A percentile compares a stretch with the other conserved stretches of the same genome.
Conservation (phyloP, 1,140 invertebrate genomes). For the Drosophila kohkoa region DNA sequence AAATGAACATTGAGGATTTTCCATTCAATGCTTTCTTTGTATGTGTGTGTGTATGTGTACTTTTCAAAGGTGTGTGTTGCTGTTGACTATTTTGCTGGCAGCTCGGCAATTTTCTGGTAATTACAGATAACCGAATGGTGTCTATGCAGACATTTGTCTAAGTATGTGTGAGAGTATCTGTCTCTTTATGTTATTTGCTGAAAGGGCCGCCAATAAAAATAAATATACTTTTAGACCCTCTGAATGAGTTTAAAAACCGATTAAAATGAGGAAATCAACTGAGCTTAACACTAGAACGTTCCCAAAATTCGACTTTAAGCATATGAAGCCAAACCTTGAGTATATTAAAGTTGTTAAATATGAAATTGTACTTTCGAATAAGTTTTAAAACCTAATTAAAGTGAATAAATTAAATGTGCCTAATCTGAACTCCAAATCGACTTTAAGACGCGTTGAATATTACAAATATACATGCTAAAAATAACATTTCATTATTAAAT, state of each 20-base stretch:
- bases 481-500: too few species aligned
- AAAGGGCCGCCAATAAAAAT: not conserved
- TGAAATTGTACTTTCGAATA: too few species aligned
- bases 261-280: not conserved
- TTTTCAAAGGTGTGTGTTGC: constrained; percentile 8
- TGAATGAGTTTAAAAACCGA: not conserved
- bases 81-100: constrained; percentile 35
- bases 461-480: too few species aligned
- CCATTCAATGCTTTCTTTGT: constrained; percentile 63
- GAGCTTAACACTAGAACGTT: too few species aligned
- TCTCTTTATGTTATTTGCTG: not conserved
- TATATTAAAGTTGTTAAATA: too few species aligned
- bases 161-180: constrained; percentile 1
- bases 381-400: too few species aligned
- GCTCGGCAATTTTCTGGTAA: constrained; percentile 74
- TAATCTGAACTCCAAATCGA: too few species aligned
- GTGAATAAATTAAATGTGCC: too few species aligned
- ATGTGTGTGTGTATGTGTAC: constrained; percentile 28
- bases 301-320: not conserved
- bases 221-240: constrained; percentile 2
- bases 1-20: constrained; percentile 67
- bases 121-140: constrained; percentile 53
- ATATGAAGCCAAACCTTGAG: too few species aligned
- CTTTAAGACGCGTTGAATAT: too few species aligned
- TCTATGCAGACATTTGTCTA: constrained; percentile 5